Conservation (phyloP, 1,140 invertebrate genomes). For the Sycophila sp. region DNA sequence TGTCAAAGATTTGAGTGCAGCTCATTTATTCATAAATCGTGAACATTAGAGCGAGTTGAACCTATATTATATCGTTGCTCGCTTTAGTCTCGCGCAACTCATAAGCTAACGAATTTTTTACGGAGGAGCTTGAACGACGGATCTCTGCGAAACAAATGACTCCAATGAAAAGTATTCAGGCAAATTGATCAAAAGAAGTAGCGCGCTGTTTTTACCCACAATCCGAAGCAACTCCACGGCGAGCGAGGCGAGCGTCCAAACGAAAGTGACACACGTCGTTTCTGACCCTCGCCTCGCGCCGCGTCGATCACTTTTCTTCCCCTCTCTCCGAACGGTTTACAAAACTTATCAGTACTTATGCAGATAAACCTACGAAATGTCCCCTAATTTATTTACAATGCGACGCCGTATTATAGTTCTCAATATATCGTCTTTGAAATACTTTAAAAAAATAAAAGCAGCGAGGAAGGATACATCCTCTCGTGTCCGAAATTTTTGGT, state of each 20-base stretch:
- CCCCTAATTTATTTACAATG: constrained; percentile 24
- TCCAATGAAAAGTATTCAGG: constrained; percentile 24
- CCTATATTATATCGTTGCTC: too few species aligned
- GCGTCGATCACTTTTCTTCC: neutral
- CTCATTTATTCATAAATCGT: too few species aligned
- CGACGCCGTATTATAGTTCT: neutral
- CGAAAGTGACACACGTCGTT: neutral
- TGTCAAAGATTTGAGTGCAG: too few species aligned
- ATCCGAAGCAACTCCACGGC: neutral
- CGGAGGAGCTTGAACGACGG: neutral
- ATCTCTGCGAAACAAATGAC: neutral
- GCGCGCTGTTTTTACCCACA: constrained; percentile 3
- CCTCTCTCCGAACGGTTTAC: neutral
- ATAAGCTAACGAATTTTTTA: constrained; percentile 12
- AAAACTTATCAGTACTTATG: constrained; percentile 7
- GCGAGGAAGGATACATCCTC: neutral
- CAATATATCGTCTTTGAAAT: neutral
- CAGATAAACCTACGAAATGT: constrained; percentile 30
- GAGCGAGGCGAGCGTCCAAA: neutral
- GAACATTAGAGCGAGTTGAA: too few species aligned
- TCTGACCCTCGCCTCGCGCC: neutral
- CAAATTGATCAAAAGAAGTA: constrained; percentile 30
- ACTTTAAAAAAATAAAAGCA: constrained; percentile 19
- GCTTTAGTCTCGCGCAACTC: constrained; percentile 1
- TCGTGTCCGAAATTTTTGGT: constrained; percentile 15